Evolutionary conservation across 2,113 vertebrate genomes (phyloP).

Genomic region (Erpornis zantholeuca): DNA sequence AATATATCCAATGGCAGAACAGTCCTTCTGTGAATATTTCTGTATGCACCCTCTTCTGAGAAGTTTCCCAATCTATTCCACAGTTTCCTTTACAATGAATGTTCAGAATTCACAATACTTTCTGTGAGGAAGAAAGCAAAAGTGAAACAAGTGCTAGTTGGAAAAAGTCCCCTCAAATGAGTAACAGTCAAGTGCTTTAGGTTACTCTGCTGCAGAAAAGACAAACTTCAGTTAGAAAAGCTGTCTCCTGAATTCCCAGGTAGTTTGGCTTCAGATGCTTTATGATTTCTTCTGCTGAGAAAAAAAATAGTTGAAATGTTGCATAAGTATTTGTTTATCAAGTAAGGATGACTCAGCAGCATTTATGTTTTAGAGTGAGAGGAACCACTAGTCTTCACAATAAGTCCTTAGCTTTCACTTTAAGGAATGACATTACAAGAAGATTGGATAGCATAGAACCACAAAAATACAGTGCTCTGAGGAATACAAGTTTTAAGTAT

Average conservation of each 20-base stretch:
- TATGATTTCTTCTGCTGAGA: background rate
- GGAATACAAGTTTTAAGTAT: background rate
- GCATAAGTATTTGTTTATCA: background rate
- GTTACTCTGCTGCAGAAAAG: background rate
- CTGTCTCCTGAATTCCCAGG: background rate
- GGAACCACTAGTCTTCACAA: background rate
- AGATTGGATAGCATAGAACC: background rate
- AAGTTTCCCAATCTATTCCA: background rate
- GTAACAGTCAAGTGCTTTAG: background rate
- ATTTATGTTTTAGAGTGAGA: background rate
- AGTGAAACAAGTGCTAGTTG: background rate
- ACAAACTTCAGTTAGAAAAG: background rate
- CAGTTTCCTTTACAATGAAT: background rate
- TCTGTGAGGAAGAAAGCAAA: background rate
- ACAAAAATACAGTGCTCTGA: background rate
- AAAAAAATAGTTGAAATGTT: background rate
- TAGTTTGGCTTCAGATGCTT: background rate
- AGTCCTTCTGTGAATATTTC: background rate
- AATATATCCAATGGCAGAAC: background rate
- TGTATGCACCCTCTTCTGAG: background rate
- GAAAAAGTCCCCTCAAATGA: background rate
- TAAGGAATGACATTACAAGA: background rate
- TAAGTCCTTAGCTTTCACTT: background rate
- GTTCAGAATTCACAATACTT: background rate
- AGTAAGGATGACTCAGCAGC: conserved; percentile 52